These are phyloP conservation scores for Amphipoea oculea DNA, from an alignment of 2,888 invertebrate species.

Conservation along the genomic window DNA sequence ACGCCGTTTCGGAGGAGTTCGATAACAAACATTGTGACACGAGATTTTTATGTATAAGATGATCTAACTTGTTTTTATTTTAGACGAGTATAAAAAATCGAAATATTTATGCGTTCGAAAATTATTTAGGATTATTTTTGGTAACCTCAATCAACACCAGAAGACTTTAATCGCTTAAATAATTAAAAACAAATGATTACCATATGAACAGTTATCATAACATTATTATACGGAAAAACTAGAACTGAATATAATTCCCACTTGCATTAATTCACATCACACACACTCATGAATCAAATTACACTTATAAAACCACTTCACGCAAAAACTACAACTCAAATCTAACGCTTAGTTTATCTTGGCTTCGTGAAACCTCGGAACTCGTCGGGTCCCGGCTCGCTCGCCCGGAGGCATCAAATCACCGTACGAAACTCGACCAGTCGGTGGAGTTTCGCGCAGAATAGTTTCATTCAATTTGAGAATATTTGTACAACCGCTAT, in stretches of 20 bases:
- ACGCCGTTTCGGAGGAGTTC: too few relatives aligned
- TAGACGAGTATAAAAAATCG: not conserved
- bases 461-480: constrained; percentile 66
- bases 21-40: too few relatives aligned
- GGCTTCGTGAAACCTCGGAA: constrained; percentile 44
- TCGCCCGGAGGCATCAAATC: constrained; percentile 60
- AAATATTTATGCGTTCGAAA: not conserved
- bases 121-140: not conserved
- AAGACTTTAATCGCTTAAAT: not conserved
- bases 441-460: constrained; percentile 35
- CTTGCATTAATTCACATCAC: constrained; percentile 43
- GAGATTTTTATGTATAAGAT: too few relatives aligned
- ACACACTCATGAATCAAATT: constrained; percentile 42
- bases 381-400: constrained; percentile 22
- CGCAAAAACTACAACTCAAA: constrained; percentile 51
- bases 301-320: constrained; percentile 46
- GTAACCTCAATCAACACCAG: not conserved
- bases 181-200: not conserved
- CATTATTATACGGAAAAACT: not conserved
- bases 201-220: not conserved
- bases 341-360: constrained; percentile 51
- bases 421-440: constrained; percentile 51
- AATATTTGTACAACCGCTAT: constrained; percentile 57
- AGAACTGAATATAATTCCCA: not conserved
- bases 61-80: not conserved